These are phyloP conservation scores for Platygyra sinensis DNA, from an alignment of 64 coral and sea anemone genomes.

Conservation along the genomic window DNA sequence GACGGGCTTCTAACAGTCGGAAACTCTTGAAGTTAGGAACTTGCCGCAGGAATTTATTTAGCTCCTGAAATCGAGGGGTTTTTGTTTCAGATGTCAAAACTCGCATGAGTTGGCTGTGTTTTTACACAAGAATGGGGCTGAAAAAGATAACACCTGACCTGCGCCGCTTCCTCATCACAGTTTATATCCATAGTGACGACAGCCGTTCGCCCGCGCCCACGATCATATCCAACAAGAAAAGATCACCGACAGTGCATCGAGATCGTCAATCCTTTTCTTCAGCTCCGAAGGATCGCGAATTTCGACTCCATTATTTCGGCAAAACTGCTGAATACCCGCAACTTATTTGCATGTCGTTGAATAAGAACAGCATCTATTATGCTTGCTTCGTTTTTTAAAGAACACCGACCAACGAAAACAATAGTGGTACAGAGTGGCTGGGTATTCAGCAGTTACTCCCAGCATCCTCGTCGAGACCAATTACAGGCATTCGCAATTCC, in stretches of 20 bases:
- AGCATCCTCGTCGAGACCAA: conserved; percentile 41
- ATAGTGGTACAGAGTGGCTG: too few relatives aligned
- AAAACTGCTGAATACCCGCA: too few relatives aligned
- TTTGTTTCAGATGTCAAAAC: background rate
- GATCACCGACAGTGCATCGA: conserved; percentile 67
- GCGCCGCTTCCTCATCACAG: background rate
- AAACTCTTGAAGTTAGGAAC: too few relatives aligned
- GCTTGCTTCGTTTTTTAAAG: too few relatives aligned
- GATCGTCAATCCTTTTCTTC: conserved; percentile 67
- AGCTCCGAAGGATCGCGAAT: conserved; percentile 68
- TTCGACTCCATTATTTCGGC: too few relatives aligned
- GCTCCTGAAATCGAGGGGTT: background rate
- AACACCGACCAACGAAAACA: too few relatives aligned
- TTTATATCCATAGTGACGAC: background rate
- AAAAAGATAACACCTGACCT: background rate
- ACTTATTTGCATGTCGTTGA: too few relatives aligned
- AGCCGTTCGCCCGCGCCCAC: background rate
- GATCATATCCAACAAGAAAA: conserved; percentile 14
- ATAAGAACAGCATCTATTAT: too few relatives aligned
- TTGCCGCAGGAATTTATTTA: too few relatives aligned
- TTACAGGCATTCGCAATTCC: conserved; percentile 47
- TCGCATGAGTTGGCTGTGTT: background rate
- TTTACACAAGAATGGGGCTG: background rate
- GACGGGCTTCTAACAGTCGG: too few relatives aligned
- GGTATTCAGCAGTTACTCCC: too few relatives aligned